These are phyloP conservation scores for Babylonia areolata DNA, from an alignment of 1,140 invertebrate genomes.

Conservation along the genomic window DNA sequence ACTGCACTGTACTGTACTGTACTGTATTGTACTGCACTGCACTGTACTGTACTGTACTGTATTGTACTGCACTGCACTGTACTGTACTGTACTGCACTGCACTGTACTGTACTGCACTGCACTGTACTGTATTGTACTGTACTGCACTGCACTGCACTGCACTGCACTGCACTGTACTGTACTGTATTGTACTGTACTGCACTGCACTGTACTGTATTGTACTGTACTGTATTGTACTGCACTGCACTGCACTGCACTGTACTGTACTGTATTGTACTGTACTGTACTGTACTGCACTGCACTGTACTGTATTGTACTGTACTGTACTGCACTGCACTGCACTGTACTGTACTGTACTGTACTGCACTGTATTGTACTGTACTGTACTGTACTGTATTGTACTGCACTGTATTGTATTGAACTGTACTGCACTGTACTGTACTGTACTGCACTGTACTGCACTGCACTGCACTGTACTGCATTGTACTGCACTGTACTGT, in stretches of 20 bases:
- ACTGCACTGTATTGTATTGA: too few relatives aligned
- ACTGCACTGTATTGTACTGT: slow-evolving; percentile 18
- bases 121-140: slow-evolving; percentile 34
- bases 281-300: slow-evolving; percentile 44
- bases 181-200: slow-evolving; percentile 36
- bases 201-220: slow-evolving; percentile 41
- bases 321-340: slow-evolving; percentile 41
- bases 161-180: slow-evolving; percentile 36
- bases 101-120: slow-evolving; percentile 29
- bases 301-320: slow-evolving; percentile 42
- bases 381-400: not conserved
- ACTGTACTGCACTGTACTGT: slow-evolving; percentile 15
- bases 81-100: slow-evolving; percentile 34
- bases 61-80: slow-evolving; percentile 30
- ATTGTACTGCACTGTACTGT: not conserved
- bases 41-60: slow-evolving; percentile 40
- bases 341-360: slow-evolving; percentile 34
- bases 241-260: slow-evolving; percentile 48
- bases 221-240: slow-evolving; percentile 41
- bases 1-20: slow-evolving; percentile 37
- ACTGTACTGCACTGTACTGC: not conserved
- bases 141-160: slow-evolving; percentile 40
- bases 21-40: slow-evolving; percentile 38
- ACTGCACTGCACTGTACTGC: not conserved
- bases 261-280: slow-evolving; percentile 39